Base-by-base conservation (phyloP, 2,113 vertebrate species). In the Thamnaconus septentrionalis region DNA sequence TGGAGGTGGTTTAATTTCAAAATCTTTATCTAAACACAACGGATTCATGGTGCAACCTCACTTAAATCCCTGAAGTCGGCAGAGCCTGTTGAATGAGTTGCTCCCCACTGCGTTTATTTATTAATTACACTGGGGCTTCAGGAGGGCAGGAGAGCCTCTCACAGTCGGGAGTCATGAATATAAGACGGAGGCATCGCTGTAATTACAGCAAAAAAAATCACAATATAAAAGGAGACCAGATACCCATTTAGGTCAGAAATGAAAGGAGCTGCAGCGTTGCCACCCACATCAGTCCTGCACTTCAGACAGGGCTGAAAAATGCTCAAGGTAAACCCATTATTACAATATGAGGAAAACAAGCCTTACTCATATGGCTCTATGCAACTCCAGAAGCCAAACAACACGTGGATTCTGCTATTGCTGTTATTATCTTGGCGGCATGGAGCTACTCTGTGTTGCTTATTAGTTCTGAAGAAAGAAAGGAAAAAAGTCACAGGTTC, bases 1-100 rank as follows among this genome's bases (percentile, higher is more conserved):
- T 40, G n/a, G 71, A 47, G 56, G 54, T 69, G 66, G 67, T 78
- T 84, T 71, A 77, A 31, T 31, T 31, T 31, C 18, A 31, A 31
- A 31, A 31, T 31, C 18, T 31, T 31, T 31, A 31, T 31, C 18
- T 31, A 31, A 31, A 31, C 18, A 73, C 66, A 75, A 77, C 81
- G 89, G 84, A 89, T 85, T 85, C 76, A 59, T 73, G 78, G 53
- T 69, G 46, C 76, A 78, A 85, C 83, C 89, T 88, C 86, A 90
- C 91, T 90, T 90, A 90, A 90, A 86, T 59, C 51, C 51, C 68
- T 71, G 18, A 74, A 85, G 76, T 54, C 72, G 76, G 69, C 50
- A 66, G 69, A 18, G 54, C 64, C 43, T 70, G 56, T 63, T 69
- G 50, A 74, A 62, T 62, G 41, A 58, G 10, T 51, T 60, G 61